phyloP scores from a whole-genome alignment of 2,888 invertebrate species.

The Cacoxenus indagator region DNA sequence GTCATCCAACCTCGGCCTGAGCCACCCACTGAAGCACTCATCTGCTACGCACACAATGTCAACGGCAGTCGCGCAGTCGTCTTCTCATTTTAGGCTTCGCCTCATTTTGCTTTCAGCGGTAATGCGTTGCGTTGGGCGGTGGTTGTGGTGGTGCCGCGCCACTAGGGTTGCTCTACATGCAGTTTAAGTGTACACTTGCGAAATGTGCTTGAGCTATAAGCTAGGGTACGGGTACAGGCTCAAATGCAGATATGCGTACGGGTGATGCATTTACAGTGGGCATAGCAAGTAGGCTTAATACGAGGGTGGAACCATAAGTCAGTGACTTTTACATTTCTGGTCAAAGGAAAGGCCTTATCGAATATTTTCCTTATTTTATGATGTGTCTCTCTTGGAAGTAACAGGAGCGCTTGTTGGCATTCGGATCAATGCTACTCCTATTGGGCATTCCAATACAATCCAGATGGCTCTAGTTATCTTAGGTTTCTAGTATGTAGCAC shows the following conservation, averaged over 20 bases:
- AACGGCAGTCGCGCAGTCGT: no score
- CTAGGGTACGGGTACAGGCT: conserved; percentile 3
- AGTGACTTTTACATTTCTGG: no score
- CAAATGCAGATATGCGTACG: not conserved
- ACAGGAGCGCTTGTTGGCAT: no score
- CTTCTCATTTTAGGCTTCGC: not conserved
- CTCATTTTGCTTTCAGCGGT: not conserved
- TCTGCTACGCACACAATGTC: no score
- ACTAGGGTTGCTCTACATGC: conserved; percentile 7
- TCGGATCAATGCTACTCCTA: no score
- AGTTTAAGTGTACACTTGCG: conserved; percentile 14
- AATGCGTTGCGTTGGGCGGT: not conserved
- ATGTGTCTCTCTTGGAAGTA: no score
- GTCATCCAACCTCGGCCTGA: not conserved
- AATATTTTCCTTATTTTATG: no score
- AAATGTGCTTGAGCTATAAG: conserved; percentile 10
- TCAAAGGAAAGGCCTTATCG: no score
- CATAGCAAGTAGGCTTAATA: conserved; percentile 6
- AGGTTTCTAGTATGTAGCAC: no score
- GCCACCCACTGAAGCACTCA: no score
- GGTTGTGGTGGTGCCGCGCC: not conserved
- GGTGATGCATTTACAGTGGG: not conserved
- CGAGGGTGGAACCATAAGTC: not conserved
- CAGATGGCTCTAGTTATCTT: no score
- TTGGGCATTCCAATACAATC: no score